Conservation (phyloP, 2,113 vertebrate species). For the Turdus rufiventris region DNA sequence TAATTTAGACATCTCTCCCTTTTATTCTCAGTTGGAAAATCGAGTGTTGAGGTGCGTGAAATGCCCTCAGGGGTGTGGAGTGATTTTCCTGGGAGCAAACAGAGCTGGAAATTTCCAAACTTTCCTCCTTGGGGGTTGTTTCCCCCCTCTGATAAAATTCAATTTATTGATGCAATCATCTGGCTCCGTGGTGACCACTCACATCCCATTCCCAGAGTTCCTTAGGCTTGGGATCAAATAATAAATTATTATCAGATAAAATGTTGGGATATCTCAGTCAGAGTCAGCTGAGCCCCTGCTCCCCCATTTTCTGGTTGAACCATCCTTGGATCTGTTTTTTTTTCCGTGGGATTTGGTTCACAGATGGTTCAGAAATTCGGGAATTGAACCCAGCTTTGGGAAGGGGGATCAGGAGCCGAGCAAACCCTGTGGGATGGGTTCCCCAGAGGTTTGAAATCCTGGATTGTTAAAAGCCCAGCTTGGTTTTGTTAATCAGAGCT, state of each 20-base stretch:
- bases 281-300: neutral
- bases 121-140: neutral
- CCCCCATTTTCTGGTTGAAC: neutral
- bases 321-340: neutral
- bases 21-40: neutral
- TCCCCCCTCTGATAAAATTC: neutral
- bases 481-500: neutral
- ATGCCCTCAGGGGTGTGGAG: neutral
- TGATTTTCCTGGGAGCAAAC: neutral
- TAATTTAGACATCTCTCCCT: neutral
- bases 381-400: neutral
- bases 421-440: neutral
- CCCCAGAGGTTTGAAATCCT: neutral
- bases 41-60: accelerated
- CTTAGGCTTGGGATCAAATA: accelerated
- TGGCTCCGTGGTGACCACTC: neutral
- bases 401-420: neutral
- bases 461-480: neutral
- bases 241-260: neutral
- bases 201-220: neutral
- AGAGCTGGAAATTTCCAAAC: neutral
- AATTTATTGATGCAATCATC: neutral
- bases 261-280: neutral
- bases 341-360: neutral
- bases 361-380: neutral